phyloP scores from a whole-genome alignment of 2,888 invertebrate species.

The Orthosia gothica region DNA sequence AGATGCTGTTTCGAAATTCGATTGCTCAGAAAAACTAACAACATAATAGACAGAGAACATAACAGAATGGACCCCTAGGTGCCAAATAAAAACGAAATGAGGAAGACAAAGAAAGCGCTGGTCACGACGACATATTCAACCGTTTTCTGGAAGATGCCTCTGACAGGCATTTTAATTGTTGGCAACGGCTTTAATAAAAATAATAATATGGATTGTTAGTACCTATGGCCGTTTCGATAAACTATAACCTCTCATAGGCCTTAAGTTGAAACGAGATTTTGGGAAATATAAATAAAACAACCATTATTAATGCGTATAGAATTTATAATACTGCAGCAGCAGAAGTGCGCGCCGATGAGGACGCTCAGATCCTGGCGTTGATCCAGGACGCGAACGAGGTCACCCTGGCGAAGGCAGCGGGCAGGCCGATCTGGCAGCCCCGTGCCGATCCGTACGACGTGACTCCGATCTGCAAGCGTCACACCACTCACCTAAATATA shows the following conservation, averaged over 20 bases:
- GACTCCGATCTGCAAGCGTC: constrained; percentile 68
- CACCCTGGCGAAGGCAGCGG: constrained; percentile 70
- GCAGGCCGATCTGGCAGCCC: constrained; percentile 68
- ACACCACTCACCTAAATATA: not conserved
- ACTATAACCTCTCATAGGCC: no score
- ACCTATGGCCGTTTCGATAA: not conserved
- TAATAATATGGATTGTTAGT: not conserved
- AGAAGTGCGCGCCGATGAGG: not conserved
- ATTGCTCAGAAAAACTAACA: no score
- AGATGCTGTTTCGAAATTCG: no score
- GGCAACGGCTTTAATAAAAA: no score
- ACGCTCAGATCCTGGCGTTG: constrained; percentile 42
- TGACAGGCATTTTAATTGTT: no score
- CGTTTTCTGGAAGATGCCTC: no score
- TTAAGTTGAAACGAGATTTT: not conserved
- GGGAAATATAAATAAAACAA: constrained; percentile 13
- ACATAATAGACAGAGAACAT: no score
- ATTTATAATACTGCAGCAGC: constrained; percentile 7
- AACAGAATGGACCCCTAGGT: no score
- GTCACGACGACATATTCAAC: no score
- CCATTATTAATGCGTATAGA: not conserved
- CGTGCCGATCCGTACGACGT: constrained; percentile 69
- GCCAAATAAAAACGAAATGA: no score
- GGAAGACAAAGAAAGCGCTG: no score
- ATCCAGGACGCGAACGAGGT: constrained; percentile 70